Percentiles rank a stretch among this genome's conserved stretches.
These are phyloP conservation scores for Latrodectus elegans DNA, from an alignment of 2,888 invertebrate species.

Conservation along the genomic window DNA sequence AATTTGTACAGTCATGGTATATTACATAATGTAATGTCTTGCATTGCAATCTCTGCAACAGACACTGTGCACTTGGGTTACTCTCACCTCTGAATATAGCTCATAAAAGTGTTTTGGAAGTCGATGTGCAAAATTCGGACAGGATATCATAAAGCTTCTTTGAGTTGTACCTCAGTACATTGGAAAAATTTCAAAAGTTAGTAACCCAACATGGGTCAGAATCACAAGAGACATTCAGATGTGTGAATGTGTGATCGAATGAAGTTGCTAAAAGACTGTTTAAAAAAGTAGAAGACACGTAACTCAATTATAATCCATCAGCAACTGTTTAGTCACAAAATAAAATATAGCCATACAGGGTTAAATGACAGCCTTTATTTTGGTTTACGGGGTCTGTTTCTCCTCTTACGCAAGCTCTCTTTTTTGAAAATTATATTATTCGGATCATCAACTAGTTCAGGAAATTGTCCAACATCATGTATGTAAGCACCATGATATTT, in stretches of 20 bases:
- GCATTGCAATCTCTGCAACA: slow-evolving; percentile 18
- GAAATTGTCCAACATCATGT: slow-evolving; percentile 90
- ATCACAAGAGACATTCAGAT: slow-evolving; percentile 64
- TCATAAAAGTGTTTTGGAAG: slow-evolving; percentile 69
- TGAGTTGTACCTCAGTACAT: slow-evolving; percentile 63
- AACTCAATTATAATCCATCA: slow-evolving; percentile 28
- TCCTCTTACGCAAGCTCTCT: slow-evolving; percentile 69
- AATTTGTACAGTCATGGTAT: slow-evolving; percentile 27
- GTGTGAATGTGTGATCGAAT: slow-evolving; percentile 63
- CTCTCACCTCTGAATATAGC: slow-evolving; percentile 66
- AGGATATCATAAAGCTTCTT: slow-evolving; percentile 65
- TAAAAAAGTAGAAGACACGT: slow-evolving; percentile 37
- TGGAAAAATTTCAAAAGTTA: slow-evolving; percentile 59
- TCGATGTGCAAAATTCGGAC: slow-evolving; percentile 69
- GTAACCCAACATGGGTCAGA: slow-evolving; percentile 69
- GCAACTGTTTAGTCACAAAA: slow-evolving; percentile 51
- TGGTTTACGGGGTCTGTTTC: slow-evolving; percentile 69
- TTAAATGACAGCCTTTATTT: slow-evolving; percentile 42
- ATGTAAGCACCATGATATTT: slow-evolving; percentile 95
- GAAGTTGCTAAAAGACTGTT: slow-evolving; percentile 56
- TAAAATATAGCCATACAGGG: slow-evolving; percentile 23
- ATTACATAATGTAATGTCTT: slow-evolving; percentile 36
- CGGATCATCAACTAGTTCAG: slow-evolving; percentile 94
- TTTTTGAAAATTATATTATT: slow-evolving; percentile 91
- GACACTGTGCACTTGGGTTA: slow-evolving; percentile 30